phyloP scores from a whole-genome alignment of 2,113 vertebrate species.

The Erpornis zantholeuca region DNA sequence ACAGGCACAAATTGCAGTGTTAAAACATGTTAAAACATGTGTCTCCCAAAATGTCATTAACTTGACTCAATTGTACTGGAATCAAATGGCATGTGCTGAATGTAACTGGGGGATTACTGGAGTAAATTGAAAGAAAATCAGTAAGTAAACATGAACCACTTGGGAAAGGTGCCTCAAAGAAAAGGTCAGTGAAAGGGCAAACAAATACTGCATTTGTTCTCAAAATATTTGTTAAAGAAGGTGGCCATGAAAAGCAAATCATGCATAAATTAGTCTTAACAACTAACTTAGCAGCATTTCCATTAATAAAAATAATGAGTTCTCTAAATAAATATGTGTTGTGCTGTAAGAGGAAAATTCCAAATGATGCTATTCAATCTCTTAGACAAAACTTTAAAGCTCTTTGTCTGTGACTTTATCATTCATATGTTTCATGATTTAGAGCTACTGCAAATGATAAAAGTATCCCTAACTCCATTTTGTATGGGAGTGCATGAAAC shows the following conservation, averaged over 20 bases:
- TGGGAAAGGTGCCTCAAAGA: background rate
- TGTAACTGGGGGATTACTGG: background rate
- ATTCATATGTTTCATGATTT: background rate
- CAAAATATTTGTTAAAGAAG: background rate
- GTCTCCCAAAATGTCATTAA: background rate
- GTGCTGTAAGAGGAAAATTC: background rate
- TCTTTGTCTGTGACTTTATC: background rate
- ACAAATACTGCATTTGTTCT: background rate
- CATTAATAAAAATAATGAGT: background rate
- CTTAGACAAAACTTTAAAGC: background rate
- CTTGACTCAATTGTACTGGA: background rate
- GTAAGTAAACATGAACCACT: background rate
- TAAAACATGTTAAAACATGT: background rate
- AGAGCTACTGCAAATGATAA: background rate
- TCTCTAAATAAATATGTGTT: background rate
- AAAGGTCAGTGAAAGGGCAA: conserved; percentile 25
- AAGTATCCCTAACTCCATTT: background rate
- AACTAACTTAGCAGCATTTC: background rate
- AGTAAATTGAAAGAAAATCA: background rate
- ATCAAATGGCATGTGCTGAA: background rate
- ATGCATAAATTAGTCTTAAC: background rate
- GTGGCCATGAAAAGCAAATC: background rate
- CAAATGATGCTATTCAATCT: background rate
- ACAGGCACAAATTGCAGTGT: background rate
- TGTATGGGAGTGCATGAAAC: background rate